Base-by-base conservation (phyloP, 1,140 invertebrate genomes). In the Pseudomyrmex flavicornis region DNA sequence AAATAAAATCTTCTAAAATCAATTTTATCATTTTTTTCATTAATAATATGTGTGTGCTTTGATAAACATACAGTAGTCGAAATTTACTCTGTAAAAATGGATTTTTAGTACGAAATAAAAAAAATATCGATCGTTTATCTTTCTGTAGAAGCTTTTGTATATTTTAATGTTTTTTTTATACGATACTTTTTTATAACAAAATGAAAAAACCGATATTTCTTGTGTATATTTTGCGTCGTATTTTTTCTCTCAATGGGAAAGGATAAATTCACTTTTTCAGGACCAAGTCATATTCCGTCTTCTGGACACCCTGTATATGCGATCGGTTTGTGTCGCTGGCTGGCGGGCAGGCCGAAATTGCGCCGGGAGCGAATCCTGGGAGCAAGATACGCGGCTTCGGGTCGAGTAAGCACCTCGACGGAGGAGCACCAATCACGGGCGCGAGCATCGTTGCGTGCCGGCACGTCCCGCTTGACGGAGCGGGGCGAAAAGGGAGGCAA, bases 401-500 rank as follows among this genome's bases (percentile, higher is more conserved):
- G 84, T 80, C 76, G 76, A 70, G 76, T 80, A 80, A 80, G 76
- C 76, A 80, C 76, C 76, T 80, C 76, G 66, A 82, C 70, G 83
- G 35, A 87, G 76, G 83, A 79, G 86, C 89, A 90, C 90, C 90
- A 87, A 91, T 92, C 89, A 89, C 88, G 88, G 85, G 66, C 77
- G 86, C 86, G 83, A 87, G 86, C 86, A 87, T 88, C 89, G 88
- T 91, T 91, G 91, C 91, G 91, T 92, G 91, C 90, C 90, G 88
- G 88, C 90, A 90, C 90, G 91, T 92, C 89, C 88, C 90, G 91
- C 85, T 85, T 88, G 88, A 77, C 88, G 88, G 82, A 88, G 77
- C 69, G 83, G 82, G 63, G 82, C 62, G 79, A 87, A 90, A 65
- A 75, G 66, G 66, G 79, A 86, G 82, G 66, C 68, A 84, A 83